Base-by-base conservation (phyloP, 2,797 vertebrate genomes). In the Tarsius wallacei region DNA sequence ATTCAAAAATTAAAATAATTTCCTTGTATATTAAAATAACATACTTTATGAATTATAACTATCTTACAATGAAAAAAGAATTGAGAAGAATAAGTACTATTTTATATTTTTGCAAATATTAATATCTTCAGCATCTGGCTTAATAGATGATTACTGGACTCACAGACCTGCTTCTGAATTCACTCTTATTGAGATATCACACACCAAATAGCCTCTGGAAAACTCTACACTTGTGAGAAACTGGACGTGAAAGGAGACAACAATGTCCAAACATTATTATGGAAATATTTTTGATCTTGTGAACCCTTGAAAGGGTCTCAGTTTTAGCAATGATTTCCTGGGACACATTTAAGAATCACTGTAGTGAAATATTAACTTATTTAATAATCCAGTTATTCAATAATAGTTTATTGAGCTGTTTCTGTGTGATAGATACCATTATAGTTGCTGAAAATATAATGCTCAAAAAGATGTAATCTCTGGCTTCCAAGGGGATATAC, bases 81-180 rank as follows among this genome's bases (percentile, higher is more conserved):
- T 63, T 86, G 31, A 82, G 42, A 76, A 66, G 47, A 70, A 22
- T 66, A 77, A 70, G 33, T 3, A 57, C 15, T 68, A 64, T 17
- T 42, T 49, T 53, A n/a, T 47, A 77, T 53, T 89, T 71, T 89
- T 93, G 14, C 22, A 78, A 84, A 89, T 84, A 63, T 77, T n/a
- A 84, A 89, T 84, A 63, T 77, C 47, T 55, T 66, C 15, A 88
- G 26, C 42, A 88, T 33, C 2, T 77, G 12, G 59, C 12, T 68
- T 88, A 70, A 28, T 77, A 53, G 53, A 76, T 80, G 19, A 92
- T 22, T 22, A 91, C 21, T 21, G 26, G 31, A 82, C 11, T 74
- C 33, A 70, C 1, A 31, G 63, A 76, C 28, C 24, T 61, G 42
- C 64, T n/a, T 63, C 70, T 26, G 0, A 51, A 63, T 71, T 77